Base-by-base conservation (phyloP, 2,797 vertebrate genomes). In the Rhadinocentrus ornatus region DNA sequence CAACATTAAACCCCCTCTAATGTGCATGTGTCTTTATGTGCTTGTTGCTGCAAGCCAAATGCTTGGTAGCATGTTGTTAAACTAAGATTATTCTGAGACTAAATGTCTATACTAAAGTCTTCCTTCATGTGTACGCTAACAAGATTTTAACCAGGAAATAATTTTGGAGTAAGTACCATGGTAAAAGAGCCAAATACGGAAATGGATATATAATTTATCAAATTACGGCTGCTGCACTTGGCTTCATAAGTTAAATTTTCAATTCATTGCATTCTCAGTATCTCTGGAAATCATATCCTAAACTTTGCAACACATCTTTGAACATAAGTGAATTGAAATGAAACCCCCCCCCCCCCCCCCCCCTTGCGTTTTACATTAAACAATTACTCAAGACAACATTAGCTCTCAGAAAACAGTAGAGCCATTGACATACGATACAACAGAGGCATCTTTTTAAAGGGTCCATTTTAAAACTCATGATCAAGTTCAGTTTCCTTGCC, bases 401-500 rank as follows among this genome's bases (percentile, higher is more conserved):
- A 56, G 31, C 50, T 59, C 27, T 66, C 1, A 52, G 52, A 8
- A 83, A 53, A 90, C 89, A 89, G 63, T 82, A 48, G 71, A 44
- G 1, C 77, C 72, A 85, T 90, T 91, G 80, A 86, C 79, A 55
- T 61, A 8, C 57, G 67, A 77, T n/a, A 78, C 66, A 87, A 75
- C 61, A 69, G 44, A 67, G 60, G 71, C 9, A 3, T 72, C 75
- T 78, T 80, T 70, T 77, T 16, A 84, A 73, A 82, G 73, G 59
- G 6, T 74, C 66, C 3, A 7, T 77, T 76, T 78, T 77, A 58
- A 72, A 84, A 86, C 88, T 77, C 90, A 82, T 89, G 86, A 87
- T 82, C 78, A 76, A 81, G 61, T 78, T 78, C 20, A 66, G 54
- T 70, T 72, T 32, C 65, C 78, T 26, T 69, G 63, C 52, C 59